Evolutionary conservation across 2,797 vertebrate genomes (phyloP), one percentile per base, ranked within the genome.

Genomic region (Sphenopsis melanotis): DNA sequence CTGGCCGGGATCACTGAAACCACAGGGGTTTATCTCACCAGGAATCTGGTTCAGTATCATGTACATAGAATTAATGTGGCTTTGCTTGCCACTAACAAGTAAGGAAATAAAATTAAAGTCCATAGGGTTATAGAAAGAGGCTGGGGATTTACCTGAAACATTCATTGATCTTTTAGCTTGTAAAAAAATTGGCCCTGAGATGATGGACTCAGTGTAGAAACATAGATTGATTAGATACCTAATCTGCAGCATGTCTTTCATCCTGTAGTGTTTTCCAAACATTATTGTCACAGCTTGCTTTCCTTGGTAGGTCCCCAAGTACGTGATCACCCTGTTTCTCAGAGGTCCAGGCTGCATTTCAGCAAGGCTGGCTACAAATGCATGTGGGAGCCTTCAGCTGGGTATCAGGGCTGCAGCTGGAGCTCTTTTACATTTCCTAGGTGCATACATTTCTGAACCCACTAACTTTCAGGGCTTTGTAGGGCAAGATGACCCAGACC

Each of bases 221-320:
- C 6, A 6, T 2, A 80, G 91, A 94, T 91, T 88, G 94, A 94
- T 92, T 80, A 92, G 95, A 95, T 96, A 88, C 23, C 56, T 94
- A 95, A 95, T 92, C 95, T 92, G 74, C 30, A 91, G 42, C 56
- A 46, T 42, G 64, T 75, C 89, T 96, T 92, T 95, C 93, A 91
- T 86, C 90, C 92, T 7, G 0, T 59, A n/a, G 22, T 32, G 27
- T 65, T 81, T 94, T 91, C 83, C 71, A 94, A 94, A 87, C 41
- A 16, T 37, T 39, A 41, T 17, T 52, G 78, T 59, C 81, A 63
- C 71, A 85, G 46, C 64, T 79, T 80, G 78, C 68, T 87, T 89
- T 85, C 57, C 50, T 64, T 63, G 89, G 87, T 61, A 86, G 50
- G 30, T 64, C 20, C n/a, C 32, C 2, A 2, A 18, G 16, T 77